Evolutionary conservation across 2,113 vertebrate species (phyloP).

Genomic region (Neotoma lepida): DNA sequence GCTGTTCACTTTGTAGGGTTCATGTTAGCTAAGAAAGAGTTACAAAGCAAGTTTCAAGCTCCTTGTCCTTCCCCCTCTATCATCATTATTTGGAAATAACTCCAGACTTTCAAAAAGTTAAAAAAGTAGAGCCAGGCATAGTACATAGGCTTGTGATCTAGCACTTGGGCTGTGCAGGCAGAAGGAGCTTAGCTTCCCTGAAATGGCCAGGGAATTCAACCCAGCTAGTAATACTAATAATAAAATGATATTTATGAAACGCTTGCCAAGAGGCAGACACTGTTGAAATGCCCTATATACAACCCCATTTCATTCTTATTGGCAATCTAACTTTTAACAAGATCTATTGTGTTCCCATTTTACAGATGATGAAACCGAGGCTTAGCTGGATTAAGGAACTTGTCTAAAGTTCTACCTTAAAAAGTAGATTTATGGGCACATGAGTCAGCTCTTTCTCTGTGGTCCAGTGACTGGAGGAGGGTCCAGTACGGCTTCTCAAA

Average conservation of each 20-base stretch:
- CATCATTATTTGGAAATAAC: slow-evolving; percentile 36
- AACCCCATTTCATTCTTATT: slow-evolving; percentile 34
- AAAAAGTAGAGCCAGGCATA: neutral
- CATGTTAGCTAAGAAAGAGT: neutral
- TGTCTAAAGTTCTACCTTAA: neutral
- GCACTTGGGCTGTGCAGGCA: neutral
- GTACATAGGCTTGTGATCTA: neutral
- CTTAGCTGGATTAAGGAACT: neutral
- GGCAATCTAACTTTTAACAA: slow-evolving; percentile 19
- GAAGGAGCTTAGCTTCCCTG: neutral
- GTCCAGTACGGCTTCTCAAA: neutral
- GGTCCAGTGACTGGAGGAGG: neutral
- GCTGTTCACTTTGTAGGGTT: neutral
- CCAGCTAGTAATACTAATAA: neutral
- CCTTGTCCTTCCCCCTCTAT: neutral
- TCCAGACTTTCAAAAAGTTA: slow-evolving; percentile 23
- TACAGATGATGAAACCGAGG: slow-evolving; percentile 54
- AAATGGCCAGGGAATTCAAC: neutral
- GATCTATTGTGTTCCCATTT: slow-evolving; percentile 46
- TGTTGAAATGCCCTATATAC: neutral
- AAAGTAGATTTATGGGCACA: neutral
- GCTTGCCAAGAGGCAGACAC: neutral
- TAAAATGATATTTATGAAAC: neutral
- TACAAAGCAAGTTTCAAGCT: neutral
- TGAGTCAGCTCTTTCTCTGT: neutral